A percentile compares a stretch with the other conserved stretches of the same genome.
These are phyloP conservation scores for Mamestra configurata DNA, from an alignment of 1,140 invertebrate genomes.

Conservation along the genomic window DNA sequence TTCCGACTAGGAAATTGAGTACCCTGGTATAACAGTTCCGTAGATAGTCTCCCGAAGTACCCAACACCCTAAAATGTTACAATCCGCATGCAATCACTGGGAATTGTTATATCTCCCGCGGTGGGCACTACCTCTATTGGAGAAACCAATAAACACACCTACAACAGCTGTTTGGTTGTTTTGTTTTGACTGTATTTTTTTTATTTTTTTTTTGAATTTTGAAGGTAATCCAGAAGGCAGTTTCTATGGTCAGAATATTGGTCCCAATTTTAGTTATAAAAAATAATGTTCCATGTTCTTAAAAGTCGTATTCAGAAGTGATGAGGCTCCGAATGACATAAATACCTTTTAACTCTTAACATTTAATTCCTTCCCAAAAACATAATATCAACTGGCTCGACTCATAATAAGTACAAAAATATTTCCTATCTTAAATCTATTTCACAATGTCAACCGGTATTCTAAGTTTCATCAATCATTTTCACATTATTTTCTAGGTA, in stretches of 20 bases:
- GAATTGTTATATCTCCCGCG: background rate
- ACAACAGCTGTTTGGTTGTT: background rate
- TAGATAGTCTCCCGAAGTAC: background rate
- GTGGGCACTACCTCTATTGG: background rate
- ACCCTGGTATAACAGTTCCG: background rate
- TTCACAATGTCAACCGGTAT: background rate
- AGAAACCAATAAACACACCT: background rate
- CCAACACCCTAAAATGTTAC: conserved; percentile 1
- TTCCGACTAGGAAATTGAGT: conserved; percentile 10
- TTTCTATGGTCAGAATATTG: no score
- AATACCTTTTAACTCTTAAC: background rate
- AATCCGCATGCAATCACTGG: background rate
- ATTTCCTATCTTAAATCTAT: background rate
- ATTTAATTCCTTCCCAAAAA: no score
- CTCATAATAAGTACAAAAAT: conserved; percentile 5
- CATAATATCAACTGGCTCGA: no score
- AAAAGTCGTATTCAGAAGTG: no score
- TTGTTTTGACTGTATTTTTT: background rate
- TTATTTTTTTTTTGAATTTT: no score
- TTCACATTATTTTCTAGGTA: conserved; percentile 35
- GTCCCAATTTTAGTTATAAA: no score
- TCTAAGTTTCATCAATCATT: background rate
- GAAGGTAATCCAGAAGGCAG: no score
- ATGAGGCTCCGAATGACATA: background rate
- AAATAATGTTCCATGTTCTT: no score